Base-by-base conservation (phyloP, 2,888 invertebrate genomes). In the Spisula subtruncata region DNA sequence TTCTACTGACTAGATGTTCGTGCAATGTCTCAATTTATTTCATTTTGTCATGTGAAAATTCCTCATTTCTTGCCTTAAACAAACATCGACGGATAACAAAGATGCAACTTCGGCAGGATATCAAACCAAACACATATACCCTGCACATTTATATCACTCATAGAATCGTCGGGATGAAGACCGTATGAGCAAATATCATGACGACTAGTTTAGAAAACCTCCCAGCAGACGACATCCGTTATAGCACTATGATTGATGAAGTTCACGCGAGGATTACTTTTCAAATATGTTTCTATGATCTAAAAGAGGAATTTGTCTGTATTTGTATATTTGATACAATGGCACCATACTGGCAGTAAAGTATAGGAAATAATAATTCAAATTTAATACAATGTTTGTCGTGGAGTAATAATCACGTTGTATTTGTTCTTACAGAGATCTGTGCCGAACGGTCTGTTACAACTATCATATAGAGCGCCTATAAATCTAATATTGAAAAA, bases 271-370 rank as follows among this genome's bases (percentile, higher is more conserved):
- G 18, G 4, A 56, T 82, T 56, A 82, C 35, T 82, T 56, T 56
- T 35, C 56, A 56, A 82, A 82, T 56, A 82, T 56, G 41, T 82
- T 56, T 82, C 56, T 56, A 56, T 82, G n/a, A 51, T 56, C 51
- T 56, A 60, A 35, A 54, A 56, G 35, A 82, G 82, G 32, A 32
- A 56, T 29, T 18, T 56, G 82, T 82, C 82, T 82, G 82, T 56
- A 82, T 82, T 56, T 82, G 56, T 51, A 60, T 60, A 82, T 60
- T 60, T 82, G 82, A 82, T 60, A 56, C 51, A 18, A 32, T 20
- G 82, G 56, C 82, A 56, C 6, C 82, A 32, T 29, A 18, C 75
- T 32, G 29, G 16, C 35, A 75, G 32, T 35, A 32, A 32, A 32
- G 35, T 16, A 18, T 5, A 75, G 75, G 32, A 75, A 25, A 32